Percentiles rank a stretch among this genome's conserved stretches.
These are phyloP conservation scores for Cheilosia soror DNA, from an alignment of 2,888 invertebrate genomes.

Conservation along the genomic window DNA sequence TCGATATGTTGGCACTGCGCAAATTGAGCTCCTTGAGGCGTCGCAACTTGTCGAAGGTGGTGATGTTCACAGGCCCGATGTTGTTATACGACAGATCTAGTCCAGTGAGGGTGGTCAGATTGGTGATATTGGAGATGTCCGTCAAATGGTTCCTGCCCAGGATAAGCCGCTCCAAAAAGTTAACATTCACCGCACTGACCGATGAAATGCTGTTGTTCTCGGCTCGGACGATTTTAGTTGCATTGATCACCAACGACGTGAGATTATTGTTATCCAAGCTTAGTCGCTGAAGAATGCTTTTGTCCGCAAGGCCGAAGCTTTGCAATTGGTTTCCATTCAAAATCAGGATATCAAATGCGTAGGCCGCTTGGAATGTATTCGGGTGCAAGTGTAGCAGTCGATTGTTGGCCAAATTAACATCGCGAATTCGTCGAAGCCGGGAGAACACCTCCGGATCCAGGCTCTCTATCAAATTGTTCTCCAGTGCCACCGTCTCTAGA, in stretches of 20 bases:
- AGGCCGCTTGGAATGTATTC: conserved; percentile 80
- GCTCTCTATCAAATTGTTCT: conserved; percentile 80
- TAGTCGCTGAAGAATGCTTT: conserved; percentile 79
- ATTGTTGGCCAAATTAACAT: conserved; percentile 81
- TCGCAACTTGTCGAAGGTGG: conserved; percentile 81
- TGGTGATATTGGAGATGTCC: conserved; percentile 80
- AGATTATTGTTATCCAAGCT: conserved; percentile 80
- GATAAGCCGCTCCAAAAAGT: conserved; percentile 80
- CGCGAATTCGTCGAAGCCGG: conserved; percentile 80
- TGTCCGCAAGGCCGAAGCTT: conserved; percentile 79
- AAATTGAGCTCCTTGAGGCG: conserved; percentile 80
- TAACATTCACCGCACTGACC: conserved; percentile 78
- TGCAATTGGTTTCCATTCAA: conserved; percentile 78
- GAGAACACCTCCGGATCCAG: conserved; percentile 81
- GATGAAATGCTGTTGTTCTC: conserved; percentile 80
- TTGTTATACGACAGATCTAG: conserved; percentile 82
- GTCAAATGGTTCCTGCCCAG: conserved; percentile 79
- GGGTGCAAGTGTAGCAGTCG: conserved; percentile 79
- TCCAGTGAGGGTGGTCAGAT: conserved; percentile 78
- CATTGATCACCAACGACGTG: conserved; percentile 79
- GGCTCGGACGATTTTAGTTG: conserved; percentile 80
- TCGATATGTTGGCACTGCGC: conserved; percentile 78
- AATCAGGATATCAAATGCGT: conserved; percentile 79
- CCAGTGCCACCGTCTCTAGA: conserved; percentile 80
- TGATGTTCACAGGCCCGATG: conserved; percentile 81